Percentiles rank a stretch among this genome's conserved stretches.
Evolutionary conservation across 2,888 invertebrate genomes (phyloP).

Genomic region (Pyrrhosoma nymphula): DNA sequence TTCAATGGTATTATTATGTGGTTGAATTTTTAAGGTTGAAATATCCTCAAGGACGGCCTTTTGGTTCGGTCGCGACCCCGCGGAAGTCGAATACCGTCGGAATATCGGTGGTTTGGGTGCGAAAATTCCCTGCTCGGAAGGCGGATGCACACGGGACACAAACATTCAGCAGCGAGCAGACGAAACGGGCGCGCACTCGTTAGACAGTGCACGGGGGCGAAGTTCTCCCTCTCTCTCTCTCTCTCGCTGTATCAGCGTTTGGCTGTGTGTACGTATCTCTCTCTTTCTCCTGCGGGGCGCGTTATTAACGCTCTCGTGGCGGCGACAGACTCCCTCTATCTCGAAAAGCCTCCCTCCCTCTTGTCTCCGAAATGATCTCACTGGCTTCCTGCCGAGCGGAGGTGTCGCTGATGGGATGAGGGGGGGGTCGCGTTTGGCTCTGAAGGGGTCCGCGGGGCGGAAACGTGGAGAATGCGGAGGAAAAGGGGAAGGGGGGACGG

Average conservation of each 20-base stretch:
- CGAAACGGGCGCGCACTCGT: neutral
- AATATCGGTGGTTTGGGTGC: neutral
- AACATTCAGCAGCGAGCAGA: neutral
- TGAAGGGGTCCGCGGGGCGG: neutral
- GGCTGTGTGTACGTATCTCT: no score
- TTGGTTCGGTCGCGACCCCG: neutral
- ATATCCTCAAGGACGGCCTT: no score
- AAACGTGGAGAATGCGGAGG: neutral
- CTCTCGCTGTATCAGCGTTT: neutral
- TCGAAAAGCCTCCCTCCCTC: neutral
- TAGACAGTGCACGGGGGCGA: constrained; percentile 35
- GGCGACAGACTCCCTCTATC: neutral
- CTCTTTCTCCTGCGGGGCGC: constrained; percentile 10
- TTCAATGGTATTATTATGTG: no score
- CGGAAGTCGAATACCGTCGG: neutral
- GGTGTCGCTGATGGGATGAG: neutral
- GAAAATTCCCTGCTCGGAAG: neutral
- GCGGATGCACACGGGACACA: neutral
- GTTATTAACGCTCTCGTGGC: constrained; percentile 47
- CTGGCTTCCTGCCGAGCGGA: neutral
- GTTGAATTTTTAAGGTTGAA: no score
- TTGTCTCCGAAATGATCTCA: constrained; percentile 34
- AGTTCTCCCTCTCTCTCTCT: neutral
- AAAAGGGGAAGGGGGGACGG: neutral
- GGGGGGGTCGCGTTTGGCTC: neutral